Conservation (phyloP, 2,888 invertebrate genomes). For the Eulithis testata region DNA sequence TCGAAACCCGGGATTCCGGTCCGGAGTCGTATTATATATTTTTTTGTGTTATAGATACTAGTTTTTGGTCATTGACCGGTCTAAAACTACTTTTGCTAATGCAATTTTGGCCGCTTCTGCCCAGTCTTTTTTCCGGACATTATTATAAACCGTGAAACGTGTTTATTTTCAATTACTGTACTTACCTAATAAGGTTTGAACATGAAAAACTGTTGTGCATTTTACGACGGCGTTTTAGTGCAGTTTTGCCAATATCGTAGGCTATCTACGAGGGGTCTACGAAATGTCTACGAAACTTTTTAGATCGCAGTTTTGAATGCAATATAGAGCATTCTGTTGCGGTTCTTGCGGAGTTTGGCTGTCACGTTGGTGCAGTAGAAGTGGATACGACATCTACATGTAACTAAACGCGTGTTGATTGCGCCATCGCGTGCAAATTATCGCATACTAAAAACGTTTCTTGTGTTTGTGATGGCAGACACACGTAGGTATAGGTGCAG, state of each 20-base stretch:
- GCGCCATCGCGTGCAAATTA: neutral
- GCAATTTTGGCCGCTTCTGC: too few relatives aligned
- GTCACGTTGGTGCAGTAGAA: too few relatives aligned
- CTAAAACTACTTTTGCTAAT: too few relatives aligned
- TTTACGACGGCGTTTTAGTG: constrained; percentile 1
- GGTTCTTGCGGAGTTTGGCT: too few relatives aligned
- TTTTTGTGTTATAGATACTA: too few relatives aligned
- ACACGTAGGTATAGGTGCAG: neutral
- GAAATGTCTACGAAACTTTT: constrained; percentile 19
- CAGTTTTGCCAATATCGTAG: constrained; percentile 25
- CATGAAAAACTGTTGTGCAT: neutral
- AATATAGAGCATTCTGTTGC: too few relatives aligned
- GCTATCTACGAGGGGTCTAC: constrained; percentile 33
- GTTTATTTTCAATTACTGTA: constrained; percentile 24
- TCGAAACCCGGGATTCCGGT: too few relatives aligned
- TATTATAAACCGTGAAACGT: constrained; percentile 23
- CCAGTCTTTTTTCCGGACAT: constrained; percentile 20
- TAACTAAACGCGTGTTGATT: neutral
- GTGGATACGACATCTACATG: too few relatives aligned
- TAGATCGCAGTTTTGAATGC: neutral
- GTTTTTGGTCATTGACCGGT: too few relatives aligned
- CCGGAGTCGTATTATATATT: too few relatives aligned
- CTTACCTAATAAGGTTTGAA: constrained; percentile 3
- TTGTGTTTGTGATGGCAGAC: neutral
- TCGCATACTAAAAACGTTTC: neutral